Evolutionary conservation across 2,797 vertebrate species (phyloP).

Genomic region (Macrochelys suwanniensis): DNA sequence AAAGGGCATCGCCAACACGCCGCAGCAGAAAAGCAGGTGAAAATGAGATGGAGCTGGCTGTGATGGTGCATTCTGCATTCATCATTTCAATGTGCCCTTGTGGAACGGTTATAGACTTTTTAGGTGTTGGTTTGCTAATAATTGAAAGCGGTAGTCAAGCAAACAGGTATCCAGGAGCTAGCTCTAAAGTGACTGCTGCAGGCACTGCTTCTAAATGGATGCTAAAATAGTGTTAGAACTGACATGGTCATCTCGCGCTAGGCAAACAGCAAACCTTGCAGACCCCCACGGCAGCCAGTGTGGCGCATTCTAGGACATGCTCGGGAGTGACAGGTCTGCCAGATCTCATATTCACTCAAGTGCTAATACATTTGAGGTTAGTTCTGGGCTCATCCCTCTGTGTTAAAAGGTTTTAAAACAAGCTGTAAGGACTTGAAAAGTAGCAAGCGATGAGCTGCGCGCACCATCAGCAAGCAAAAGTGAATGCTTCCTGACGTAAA

Average conservation of each 20-base stretch:
- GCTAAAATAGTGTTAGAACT: fast-evolving
- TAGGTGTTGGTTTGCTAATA: neutral
- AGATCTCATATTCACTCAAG: neutral
- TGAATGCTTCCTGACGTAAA: fast-evolving
- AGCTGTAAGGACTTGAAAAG: fast-evolving
- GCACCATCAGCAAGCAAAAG: fast-evolving
- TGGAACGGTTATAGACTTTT: fast-evolving
- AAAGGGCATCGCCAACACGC: neutral
- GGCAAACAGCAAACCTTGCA: fast-evolving
- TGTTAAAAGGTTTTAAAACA: fast-evolving
- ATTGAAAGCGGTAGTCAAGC: neutral
- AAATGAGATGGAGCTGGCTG: fast-evolving
- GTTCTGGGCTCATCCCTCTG: neutral
- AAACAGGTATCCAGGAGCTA: fast-evolving
- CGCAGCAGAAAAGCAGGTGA: neutral
- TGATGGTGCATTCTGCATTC: fast-evolving
- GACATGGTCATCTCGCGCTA: fast-evolving
- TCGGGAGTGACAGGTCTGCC: neutral
- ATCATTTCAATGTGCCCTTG: neutral
- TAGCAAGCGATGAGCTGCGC: fast-evolving
- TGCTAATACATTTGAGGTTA: fast-evolving
- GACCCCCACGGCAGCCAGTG: neutral
- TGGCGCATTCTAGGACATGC: fast-evolving
- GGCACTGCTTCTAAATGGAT: neutral
- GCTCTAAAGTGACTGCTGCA: fast-evolving